These are phyloP conservation scores for Galagoides demidoff DNA, from an alignment of 2,797 vertebrate genomes.

Conservation along the genomic window DNA sequence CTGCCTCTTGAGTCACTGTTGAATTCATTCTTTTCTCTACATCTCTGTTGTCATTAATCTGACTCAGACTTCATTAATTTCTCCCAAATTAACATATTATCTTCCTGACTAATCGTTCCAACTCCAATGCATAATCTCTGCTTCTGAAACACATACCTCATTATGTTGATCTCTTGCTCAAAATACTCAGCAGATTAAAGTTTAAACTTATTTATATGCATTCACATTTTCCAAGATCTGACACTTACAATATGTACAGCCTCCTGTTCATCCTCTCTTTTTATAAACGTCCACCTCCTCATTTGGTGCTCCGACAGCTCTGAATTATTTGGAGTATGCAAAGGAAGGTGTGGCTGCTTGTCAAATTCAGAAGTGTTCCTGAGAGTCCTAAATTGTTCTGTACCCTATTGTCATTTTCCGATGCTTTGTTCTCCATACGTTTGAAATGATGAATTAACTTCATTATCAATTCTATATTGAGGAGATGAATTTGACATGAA, in stretches of 20 bases:
- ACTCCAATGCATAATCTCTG: neutral
- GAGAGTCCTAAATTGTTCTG: neutral
- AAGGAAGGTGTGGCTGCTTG: neutral
- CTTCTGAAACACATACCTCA: neutral
- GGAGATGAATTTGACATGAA: slow-evolving; percentile 22
- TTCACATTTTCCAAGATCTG: neutral
- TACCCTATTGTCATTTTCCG: neutral
- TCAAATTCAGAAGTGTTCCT: neutral
- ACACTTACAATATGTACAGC: neutral
- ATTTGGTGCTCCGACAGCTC: neutral
- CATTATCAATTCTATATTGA: slow-evolving; percentile 21
- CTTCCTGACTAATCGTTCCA: slow-evolving; percentile 24
- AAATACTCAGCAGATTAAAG: slow-evolving; percentile 24
- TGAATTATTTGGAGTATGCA: neutral
- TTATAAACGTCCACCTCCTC: neutral
- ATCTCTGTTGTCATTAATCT: neutral
- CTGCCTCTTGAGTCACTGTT: neutral
- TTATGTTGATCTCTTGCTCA: neutral
- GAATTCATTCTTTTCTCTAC: neutral
- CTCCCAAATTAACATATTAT: slow-evolving; percentile 8
- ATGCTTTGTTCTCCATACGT: neutral
- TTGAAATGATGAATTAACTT: slow-evolving; percentile 51
- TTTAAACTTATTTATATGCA: slow-evolving; percentile 14
- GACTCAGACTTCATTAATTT: neutral
- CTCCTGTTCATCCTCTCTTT: neutral